Conservation (phyloP, 1,140 invertebrate genomes). For the Trachymyrmex septentrionalis region DNA sequence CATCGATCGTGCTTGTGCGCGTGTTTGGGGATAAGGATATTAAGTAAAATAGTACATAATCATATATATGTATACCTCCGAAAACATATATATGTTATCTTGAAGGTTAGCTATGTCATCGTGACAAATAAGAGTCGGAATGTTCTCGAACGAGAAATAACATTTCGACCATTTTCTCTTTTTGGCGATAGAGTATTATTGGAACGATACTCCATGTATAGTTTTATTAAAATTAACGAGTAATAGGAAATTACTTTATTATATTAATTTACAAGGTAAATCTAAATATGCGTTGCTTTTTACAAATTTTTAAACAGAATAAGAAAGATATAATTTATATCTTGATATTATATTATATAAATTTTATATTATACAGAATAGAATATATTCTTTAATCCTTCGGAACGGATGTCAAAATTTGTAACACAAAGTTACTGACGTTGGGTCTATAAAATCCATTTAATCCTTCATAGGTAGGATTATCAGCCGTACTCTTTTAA, state of each 20-base stretch:
- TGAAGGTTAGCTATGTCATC: neutral
- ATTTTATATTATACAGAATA: neutral
- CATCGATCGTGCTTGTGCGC: neutral
- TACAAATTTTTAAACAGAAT: neutral
- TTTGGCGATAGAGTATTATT: neutral
- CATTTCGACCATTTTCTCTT: neutral
- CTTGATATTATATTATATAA: neutral
- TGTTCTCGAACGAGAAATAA: neutral
- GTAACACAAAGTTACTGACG: no score
- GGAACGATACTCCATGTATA: neutral
- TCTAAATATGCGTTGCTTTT: neutral
- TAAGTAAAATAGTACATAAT: conserved; percentile 16
- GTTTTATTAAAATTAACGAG: neutral
- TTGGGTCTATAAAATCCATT: no score
- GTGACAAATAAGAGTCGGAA: neutral
- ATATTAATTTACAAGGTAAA: neutral
- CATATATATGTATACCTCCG: neutral
- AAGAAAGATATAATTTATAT: neutral
- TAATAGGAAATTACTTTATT: neutral
- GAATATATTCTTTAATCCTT: neutral
- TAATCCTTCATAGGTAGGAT: no score
- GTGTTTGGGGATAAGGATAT: neutral
- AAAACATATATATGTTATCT: neutral
- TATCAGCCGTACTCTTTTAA: no score
- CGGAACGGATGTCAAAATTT: no score